Evolutionary conservation across 30 jellyfish, hydroid and myxozoan species (phyloP).

Genomic region (Hydractinia echinata): DNA sequence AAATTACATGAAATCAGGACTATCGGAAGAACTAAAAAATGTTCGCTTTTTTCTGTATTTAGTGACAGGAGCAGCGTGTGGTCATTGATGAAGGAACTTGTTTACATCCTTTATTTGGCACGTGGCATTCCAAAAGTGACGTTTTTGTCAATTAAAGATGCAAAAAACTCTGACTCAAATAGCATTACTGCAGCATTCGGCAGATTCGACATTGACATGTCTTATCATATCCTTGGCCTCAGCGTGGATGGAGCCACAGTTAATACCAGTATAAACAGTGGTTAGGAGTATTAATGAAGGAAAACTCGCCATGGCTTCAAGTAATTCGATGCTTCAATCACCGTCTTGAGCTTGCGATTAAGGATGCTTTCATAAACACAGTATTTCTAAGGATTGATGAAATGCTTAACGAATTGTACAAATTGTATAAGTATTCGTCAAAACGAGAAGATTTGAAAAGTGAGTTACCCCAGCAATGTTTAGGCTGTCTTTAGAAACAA

Average conservation of each 20-base stretch:
- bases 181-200: neutral
- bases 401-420: neutral
- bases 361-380: constrained; percentile 1
- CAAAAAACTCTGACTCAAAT: neutral
- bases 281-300: neutral
- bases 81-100: neutral
- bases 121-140: neutral
- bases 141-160: neutral
- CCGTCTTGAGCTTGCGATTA: neutral
- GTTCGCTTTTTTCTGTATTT: neutral
- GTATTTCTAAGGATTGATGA: neutral
- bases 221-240: neutral
- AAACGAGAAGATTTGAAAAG: too few relatives aligned
- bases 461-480: too few relatives aligned
- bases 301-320: constrained; percentile 2
- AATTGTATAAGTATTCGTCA: neutral
- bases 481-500: too few relatives aligned
- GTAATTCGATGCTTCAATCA: constrained; percentile 1
- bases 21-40: neutral
- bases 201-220: neutral
- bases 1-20: neutral
- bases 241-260: constrained; percentile 1
- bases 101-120: neutral
- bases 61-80: neutral
- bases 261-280: neutral